Evolutionary conservation across 2,888 invertebrate species (phyloP).

Genomic region (Cryptus viduatorius): DNA sequence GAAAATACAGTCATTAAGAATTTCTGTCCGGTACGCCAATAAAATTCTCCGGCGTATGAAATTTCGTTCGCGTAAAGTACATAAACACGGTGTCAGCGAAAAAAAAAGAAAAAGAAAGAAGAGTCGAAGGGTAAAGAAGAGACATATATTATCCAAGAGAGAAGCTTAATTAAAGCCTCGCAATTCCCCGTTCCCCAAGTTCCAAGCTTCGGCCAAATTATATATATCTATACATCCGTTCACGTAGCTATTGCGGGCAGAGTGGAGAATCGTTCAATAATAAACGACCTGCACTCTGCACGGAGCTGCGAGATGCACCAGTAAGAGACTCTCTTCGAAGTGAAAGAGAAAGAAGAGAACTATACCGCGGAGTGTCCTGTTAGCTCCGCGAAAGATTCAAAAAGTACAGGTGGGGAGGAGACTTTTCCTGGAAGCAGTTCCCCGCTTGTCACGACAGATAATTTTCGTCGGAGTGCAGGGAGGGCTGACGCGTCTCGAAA

Average conservation of each 20-base stretch:
- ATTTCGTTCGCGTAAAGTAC: neutral
- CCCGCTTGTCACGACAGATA: constrained; percentile 77
- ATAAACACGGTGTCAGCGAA: too few relatives aligned
- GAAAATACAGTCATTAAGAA: too few relatives aligned
- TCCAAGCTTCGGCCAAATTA: neutral
- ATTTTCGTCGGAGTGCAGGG: constrained; percentile 74
- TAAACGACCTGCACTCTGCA: constrained; percentile 65
- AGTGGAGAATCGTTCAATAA: constrained; percentile 65
- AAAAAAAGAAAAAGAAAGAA: neutral
- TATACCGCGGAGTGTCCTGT: constrained; percentile 39
- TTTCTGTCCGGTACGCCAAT: too few relatives aligned
- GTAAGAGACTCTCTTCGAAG: neutral
- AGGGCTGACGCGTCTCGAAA: constrained; percentile 68
- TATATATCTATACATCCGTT: neutral
- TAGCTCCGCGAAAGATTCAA: constrained; percentile 26
- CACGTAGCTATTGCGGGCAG: neutral
- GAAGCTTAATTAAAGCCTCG: constrained; percentile 58
- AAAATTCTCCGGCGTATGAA: neutral
- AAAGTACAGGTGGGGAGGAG: constrained; percentile 35
- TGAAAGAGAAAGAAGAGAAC: constrained; percentile 39
- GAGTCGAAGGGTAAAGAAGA: constrained; percentile 38
- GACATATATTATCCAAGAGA: constrained; percentile 10
- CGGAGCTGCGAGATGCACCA: constrained; percentile 10
- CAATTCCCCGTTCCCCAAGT: constrained; percentile 13
- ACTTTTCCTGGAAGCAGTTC: constrained; percentile 80